These are phyloP conservation scores for Drosophila peninsularis DNA, from an alignment of 2,888 invertebrate species.

Conservation along the genomic window DNA sequence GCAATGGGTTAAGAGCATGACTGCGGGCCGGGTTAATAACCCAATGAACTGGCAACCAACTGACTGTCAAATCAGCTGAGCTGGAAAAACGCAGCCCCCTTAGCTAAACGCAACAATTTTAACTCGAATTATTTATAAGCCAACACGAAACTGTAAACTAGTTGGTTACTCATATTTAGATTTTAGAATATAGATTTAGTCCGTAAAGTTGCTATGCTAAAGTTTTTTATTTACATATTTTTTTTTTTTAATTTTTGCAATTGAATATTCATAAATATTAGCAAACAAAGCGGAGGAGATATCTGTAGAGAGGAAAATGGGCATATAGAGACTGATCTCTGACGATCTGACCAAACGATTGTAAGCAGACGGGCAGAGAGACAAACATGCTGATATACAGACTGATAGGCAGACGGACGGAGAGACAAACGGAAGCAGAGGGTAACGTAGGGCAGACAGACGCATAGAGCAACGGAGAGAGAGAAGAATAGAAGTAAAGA, in stretches of 20 bases:
- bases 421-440: not conserved
- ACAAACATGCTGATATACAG: no score
- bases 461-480: not conserved
- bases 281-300: not conserved
- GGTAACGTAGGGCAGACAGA: not conserved
- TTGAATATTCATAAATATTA: not conserved
- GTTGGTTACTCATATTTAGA: not conserved
- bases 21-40: conserved; percentile 53
- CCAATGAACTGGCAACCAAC: conserved; percentile 34
- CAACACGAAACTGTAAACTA: not conserved
- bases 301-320: not conserved
- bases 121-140: conserved; percentile 14
- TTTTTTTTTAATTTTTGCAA: not conserved
- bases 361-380: not conserved
- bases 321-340: not conserved
- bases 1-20: conserved; percentile 50
- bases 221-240: not conserved
- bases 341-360: no score
- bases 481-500: not conserved
- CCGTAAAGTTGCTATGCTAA: not conserved
- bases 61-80: conserved; percentile 36
- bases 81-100: conserved; percentile 13
- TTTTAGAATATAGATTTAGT: not conserved
- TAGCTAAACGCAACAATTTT: conserved; percentile 32
- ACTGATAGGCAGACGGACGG: not conserved